phyloP scores from a whole-genome alignment of 1,140 invertebrate genomes.

The Arctopsyche grandis region DNA sequence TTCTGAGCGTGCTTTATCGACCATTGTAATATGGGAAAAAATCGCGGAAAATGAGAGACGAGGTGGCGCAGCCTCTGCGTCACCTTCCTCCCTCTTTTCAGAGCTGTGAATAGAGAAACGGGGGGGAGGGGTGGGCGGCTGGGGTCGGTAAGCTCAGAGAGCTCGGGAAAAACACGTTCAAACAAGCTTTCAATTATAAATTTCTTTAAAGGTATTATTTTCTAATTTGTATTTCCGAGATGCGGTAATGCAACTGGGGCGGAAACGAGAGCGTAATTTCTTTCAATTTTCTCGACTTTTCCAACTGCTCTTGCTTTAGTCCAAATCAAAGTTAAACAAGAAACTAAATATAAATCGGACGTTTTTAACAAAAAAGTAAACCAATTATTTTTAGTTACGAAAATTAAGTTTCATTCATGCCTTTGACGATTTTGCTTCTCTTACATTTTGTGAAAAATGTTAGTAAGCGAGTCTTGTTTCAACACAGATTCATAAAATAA shows the following conservation, averaged over 20 bases:
- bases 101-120: neutral
- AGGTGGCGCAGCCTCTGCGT: no score
- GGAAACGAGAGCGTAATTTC: neutral
- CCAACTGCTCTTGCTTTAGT: no score
- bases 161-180: conserved; percentile 17
- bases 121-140: neutral
- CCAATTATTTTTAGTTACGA: no score
- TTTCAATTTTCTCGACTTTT: neutral
- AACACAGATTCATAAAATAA: no score
- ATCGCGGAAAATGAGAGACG: neutral
- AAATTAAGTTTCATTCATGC: no score
- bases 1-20: conserved; percentile 37
- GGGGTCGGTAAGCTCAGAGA: neutral
- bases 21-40: conserved; percentile 27
- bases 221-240: conserved; percentile 23
- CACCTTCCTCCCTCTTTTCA: no score
- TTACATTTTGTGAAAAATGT: no score
- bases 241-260: neutral
- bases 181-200: conserved; percentile 35
- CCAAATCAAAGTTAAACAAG: no score
- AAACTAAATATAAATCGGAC: no score
- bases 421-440: no score
- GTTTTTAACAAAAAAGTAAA: no score
- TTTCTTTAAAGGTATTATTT: conserved; percentile 24
- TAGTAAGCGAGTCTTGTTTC: no score